A percentile compares a stretch with the other conserved stretches of the same genome.
These are phyloP conservation scores for Xerus rutilus DNA, from an alignment of 2,797 vertebrate genomes.

Conservation along the genomic window DNA sequence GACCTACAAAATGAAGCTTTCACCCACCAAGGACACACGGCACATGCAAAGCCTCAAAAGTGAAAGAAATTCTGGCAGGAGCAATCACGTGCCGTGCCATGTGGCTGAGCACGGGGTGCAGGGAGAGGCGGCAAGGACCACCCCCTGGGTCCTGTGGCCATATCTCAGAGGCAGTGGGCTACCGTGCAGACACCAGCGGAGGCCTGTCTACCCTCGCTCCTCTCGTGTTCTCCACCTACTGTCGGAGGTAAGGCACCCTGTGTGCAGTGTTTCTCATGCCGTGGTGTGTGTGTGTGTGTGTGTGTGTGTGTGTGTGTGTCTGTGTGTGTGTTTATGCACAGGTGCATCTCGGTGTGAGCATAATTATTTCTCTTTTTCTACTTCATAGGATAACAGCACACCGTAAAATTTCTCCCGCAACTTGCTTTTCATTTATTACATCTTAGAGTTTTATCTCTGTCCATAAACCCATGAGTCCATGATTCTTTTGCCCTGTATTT, in stretches of 20 bases:
- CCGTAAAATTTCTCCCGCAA: not conserved
- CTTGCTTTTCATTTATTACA: not conserved
- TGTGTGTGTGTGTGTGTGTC: no score
- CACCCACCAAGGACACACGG: no score
- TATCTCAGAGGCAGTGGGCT: not conserved
- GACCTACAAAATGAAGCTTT: not conserved
- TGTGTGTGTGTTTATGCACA: not conserved
- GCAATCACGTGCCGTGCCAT: no score
- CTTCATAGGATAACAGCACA: not conserved
- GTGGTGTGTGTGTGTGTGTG: not conserved
- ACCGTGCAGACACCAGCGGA: not conserved
- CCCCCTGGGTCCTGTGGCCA: no score
- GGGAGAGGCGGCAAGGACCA: not conserved
- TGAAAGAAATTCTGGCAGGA: not conserved
- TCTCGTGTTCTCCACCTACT: not conserved
- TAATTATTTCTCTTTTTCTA: not conserved
- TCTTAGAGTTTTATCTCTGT: not conserved
- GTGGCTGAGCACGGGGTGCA: not conserved
- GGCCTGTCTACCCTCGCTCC: not conserved
- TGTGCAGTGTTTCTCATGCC: not conserved
- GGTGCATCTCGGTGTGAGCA: fast-evolving
- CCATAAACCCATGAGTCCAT: not conserved
- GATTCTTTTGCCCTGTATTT: not conserved
- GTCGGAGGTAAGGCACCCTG: not conserved
- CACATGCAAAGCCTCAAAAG: not conserved